These are phyloP conservation scores for Pantherophis alleghaniensis DNA, from an alignment of 2,797 vertebrate genomes.

Conservation along the genomic window DNA sequence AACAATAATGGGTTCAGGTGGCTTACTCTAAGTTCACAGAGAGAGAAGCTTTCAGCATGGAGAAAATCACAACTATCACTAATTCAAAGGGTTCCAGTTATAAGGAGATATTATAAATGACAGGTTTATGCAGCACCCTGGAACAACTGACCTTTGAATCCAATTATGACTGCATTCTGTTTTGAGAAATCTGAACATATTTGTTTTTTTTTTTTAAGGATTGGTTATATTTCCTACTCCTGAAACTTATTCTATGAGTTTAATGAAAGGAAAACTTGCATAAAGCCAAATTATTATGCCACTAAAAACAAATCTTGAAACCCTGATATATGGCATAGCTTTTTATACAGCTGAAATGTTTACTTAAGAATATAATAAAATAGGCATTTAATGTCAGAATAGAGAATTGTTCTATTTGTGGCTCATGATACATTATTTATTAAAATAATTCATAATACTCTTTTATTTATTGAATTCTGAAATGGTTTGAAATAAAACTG, in stretches of 20 bases:
- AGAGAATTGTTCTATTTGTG: not conserved
- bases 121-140: conserved; percentile 24
- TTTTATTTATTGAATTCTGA: not conserved
- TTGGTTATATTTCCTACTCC: conserved; percentile 28
- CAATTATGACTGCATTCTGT: conserved; percentile 18
- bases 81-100: conserved; percentile 25
- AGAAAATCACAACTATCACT: conserved; percentile 17
- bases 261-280: conserved; percentile 18
- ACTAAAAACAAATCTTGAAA: not conserved
- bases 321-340: conserved; percentile 14
- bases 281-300: conserved; percentile 5
- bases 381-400: not conserved
- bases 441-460: not conserved
- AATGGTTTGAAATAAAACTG: not conserved
- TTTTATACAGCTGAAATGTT: not conserved
- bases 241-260: conserved; percentile 23
- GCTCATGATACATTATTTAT: not conserved
- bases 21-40: not conserved
- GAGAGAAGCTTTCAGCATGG: conserved; percentile 5
- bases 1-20: not conserved
- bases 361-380: not conserved
- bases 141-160: conserved; percentile 35
- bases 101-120: conserved; percentile 21
- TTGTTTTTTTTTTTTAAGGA: conserved; percentile 19
- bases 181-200: conserved; percentile 39